These are phyloP conservation scores for Acipenser transmontanus DNA, from an alignment of 2,797 vertebrate species.

Conservation along the genomic window DNA sequence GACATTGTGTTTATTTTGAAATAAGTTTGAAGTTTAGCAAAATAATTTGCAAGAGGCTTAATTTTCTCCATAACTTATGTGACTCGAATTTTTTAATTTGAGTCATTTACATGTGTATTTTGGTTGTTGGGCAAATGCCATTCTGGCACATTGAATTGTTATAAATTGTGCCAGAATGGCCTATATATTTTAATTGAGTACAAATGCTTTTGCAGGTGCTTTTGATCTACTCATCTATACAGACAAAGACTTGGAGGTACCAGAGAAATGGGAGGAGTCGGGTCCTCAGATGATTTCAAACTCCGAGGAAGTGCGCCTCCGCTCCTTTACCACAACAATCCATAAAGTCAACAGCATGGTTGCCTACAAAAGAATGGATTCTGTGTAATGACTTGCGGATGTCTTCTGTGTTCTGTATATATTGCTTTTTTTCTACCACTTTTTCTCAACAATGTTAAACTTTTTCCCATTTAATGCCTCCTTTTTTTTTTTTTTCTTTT, in stretches of 20 bases:
- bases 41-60: too few species aligned
- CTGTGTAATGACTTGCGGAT: conserved; percentile 27
- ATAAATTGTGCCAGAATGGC: not conserved
- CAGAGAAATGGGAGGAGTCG: conserved; percentile 93
- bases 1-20: too few species aligned
- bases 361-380: conserved; percentile 78
- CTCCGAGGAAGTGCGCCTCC: conserved; percentile 86
- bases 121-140: too few species aligned
- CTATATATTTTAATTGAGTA: not conserved
- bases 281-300: conserved; percentile 87
- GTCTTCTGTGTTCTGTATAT: not conserved
- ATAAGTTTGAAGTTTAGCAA: too few species aligned
- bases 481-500: too few species aligned
- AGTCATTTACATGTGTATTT: not conserved
- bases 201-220: conserved; percentile 60
- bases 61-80: too few species aligned
- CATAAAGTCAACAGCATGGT: conserved; percentile 91
- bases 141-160: too few species aligned
- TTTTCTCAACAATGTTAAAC: not conserved
- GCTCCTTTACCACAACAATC: conserved; percentile 91
- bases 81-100: not conserved
- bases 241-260: conserved; percentile 82
- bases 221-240: conserved; percentile 95
- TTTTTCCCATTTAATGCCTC: not conserved
- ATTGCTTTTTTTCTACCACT: not conserved